Evolutionary conservation across 2,888 invertebrate genomes (phyloP).

Genomic region (Acanthosepion lycidas): DNA sequence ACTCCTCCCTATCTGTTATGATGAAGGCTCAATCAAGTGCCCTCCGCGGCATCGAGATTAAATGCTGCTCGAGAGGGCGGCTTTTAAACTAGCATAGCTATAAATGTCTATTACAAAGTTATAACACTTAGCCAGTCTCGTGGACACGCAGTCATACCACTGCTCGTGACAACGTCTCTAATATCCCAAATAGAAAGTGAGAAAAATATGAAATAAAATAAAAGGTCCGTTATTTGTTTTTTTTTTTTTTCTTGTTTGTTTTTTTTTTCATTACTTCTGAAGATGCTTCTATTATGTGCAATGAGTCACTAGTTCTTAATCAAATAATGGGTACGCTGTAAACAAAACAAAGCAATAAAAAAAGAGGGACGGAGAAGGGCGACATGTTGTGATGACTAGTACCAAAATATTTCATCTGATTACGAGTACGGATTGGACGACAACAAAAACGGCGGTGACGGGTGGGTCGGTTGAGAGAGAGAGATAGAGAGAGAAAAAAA

Average conservation of each 20-base stretch:
- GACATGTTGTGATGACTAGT: neutral
- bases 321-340: neutral
- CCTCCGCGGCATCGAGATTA: too few species aligned
- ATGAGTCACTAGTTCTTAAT: neutral
- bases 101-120: too few species aligned
- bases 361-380: neutral
- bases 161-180: neutral
- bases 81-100: too few species aligned
- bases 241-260: neutral
- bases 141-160: too few species aligned
- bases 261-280: neutral
- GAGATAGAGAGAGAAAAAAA: neutral
- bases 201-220: neutral
- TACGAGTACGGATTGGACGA: neutral
- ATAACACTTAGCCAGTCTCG: too few species aligned
- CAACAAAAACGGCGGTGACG: neutral
- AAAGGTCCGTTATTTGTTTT: neutral
- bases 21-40: too few species aligned
- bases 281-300: neutral
- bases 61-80: too few species aligned
- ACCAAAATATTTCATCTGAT: constrained; percentile 33
- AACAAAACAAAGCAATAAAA: neutral
- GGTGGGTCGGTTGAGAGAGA: neutral
- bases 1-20: too few species aligned
- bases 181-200: neutral